A percentile compares a stretch with the other conserved stretches of the same genome.
phyloP scores from a whole-genome alignment of 2,797 vertebrate genomes.

The Simalia tracyae region DNA sequence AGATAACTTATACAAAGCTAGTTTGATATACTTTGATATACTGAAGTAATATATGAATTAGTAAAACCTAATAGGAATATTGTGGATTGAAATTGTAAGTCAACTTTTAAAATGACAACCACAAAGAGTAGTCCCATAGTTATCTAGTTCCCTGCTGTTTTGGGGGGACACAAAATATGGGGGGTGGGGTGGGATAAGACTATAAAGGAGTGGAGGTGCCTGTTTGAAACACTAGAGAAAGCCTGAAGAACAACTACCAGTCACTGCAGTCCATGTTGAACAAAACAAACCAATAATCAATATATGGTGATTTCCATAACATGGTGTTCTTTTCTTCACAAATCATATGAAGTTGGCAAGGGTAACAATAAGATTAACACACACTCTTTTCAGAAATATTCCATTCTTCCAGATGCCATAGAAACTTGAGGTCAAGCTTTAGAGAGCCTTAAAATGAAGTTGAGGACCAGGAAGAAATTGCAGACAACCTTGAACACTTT shows the following conservation, averaged over 20 bases:
- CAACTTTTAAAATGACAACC: too few species aligned
- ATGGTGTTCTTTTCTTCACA: neutral
- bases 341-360: neutral
- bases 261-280: neutral
- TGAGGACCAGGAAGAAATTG: neutral
- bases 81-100: too few species aligned
- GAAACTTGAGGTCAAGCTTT: neutral
- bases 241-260: neutral
- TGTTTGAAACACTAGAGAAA: neutral
- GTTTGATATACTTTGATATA: too few species aligned
- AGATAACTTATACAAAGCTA: too few species aligned
- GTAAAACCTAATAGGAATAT: too few species aligned
- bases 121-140: too few species aligned
- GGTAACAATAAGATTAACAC: neutral
- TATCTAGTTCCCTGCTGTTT: too few species aligned
- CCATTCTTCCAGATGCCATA: neutral
- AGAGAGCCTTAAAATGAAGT: neutral
- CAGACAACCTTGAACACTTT: neutral
- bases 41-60: too few species aligned
- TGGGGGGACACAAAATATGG: too few species aligned
- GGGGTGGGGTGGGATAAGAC: neutral
- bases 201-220: neutral
- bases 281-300: neutral
- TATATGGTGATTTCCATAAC: neutral
- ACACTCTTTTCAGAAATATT: neutral